Base-by-base conservation (phyloP, 2,113 vertebrate species). In the Malaclemys terrapin region DNA sequence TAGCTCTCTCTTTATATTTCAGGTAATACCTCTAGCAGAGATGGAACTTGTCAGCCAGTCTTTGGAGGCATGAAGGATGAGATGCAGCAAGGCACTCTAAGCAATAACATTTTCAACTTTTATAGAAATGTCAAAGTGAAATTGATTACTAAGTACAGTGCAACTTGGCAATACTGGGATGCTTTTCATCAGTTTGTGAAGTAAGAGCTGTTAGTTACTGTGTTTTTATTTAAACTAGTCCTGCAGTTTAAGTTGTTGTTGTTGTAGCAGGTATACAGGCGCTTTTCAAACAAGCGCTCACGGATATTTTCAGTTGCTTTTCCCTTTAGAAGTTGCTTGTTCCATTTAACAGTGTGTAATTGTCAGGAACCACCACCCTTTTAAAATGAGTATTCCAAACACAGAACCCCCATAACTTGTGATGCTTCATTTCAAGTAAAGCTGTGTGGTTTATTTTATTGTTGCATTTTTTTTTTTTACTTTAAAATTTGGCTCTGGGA, bases 11-110 rank as follows among this genome's bases (percentile, higher is more conserved):
- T 94, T 93, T 97, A 87, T 76, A 8, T 98, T 98, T 72, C 96
- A 98, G 98, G 80, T 86, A 89, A 92, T 57, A 79, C 89, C 95
- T 86, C 86, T 78, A 3, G 84, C 85, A 76, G 85, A 90, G 38
- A 69, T 65, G 49, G 72, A 80, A 80, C 76, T n/a, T 4, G 3
- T 27, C 20, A 80, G 82, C 52, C 85, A 6, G 56, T 81, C 82
- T 9, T 17, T 8, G 84, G 90, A 91, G 19, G 54, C 62, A 87
- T 59, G 88, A 91, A 78, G 49, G 65, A 31, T 53, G 75, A 54
- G 27, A 9, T 4, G 24, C 92, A 85, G 75, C n/a, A 25, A 47
- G 62, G 42, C 87, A 91, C 49, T 54, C 53, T 82, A 76, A 53
- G 11, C 59, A 87, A 93, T 91, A 85, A n/a, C 53, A 69, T 89